Percentiles rank a stretch among this genome's conserved stretches.
These are phyloP conservation scores for Eremophila alpestris DNA, from an alignment of 2,797 vertebrate genomes.

Conservation along the genomic window DNA sequence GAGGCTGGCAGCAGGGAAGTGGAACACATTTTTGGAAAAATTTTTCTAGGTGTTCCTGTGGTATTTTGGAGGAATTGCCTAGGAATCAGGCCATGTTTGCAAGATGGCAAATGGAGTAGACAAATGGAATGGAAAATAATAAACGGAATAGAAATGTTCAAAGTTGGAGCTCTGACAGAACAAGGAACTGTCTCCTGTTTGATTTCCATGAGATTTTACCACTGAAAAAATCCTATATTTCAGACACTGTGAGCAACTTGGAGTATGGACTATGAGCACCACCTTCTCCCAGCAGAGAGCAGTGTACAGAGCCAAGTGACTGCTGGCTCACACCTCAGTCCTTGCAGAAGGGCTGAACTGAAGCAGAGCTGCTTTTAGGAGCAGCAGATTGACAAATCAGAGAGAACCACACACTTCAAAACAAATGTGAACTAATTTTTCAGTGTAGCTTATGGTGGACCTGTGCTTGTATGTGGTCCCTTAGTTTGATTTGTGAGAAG, in stretches of 20 bases:
- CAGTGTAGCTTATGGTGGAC: background rate
- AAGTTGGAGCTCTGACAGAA: background rate
- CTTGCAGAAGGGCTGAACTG: background rate
- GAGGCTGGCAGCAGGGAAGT: background rate
- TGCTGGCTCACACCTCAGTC: background rate
- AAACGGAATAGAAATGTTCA: background rate
- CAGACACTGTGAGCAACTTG: background rate
- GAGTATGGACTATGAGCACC: background rate
- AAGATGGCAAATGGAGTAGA: background rate
- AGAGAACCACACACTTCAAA: background rate
- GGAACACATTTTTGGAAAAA: background rate
- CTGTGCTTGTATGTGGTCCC: background rate
- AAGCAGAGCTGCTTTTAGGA: background rate
- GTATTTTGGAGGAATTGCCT: background rate
- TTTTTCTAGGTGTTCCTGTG: background rate
- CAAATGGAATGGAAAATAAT: background rate
- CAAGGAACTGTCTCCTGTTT: background rate
- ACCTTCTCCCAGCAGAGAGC: background rate
- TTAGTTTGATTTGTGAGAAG: slow-evolving; percentile 4
- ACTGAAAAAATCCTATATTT: background rate
- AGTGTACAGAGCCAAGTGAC: background rate
- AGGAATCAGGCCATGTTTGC: background rate
- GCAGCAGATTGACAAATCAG: background rate
- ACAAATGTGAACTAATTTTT: background rate
- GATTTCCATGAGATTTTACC: background rate